Percentiles rank a stretch among this genome's conserved stretches.
phyloP scores from a whole-genome alignment of 2,113 vertebrate species.

The Mus pahari region DNA sequence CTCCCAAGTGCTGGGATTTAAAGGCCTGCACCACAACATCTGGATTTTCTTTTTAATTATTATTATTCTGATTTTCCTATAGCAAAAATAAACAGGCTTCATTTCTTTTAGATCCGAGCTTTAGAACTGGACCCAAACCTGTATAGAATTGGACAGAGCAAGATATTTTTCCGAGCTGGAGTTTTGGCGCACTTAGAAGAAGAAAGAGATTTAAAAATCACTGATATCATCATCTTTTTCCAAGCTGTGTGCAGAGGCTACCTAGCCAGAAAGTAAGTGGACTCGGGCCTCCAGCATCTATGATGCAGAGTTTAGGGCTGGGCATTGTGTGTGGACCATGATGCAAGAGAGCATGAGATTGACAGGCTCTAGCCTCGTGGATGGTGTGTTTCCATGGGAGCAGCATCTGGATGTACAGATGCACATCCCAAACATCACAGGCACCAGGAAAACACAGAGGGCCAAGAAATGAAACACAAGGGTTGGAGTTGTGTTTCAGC shows the following conservation, averaged over 20 bases:
- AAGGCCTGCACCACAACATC: neutral
- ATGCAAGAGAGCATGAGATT: fast-evolving
- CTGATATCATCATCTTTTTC: slow-evolving; percentile 99
- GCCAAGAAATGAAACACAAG: neutral
- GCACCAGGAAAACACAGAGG: neutral
- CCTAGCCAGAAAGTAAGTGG: slow-evolving; percentile 95
- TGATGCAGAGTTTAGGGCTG: neutral
- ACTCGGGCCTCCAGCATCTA: fast-evolving
- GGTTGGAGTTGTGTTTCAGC: neutral
- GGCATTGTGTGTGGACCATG: neutral
- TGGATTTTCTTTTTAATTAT: neutral
- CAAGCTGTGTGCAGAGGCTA: slow-evolving; percentile 98
- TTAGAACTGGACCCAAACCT: slow-evolving; percentile 97
- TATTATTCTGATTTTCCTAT: neutral
- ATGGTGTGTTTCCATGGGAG: neutral
- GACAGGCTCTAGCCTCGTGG: neutral
- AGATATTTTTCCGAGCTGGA: slow-evolving; percentile 99
- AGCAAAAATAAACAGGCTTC: neutral
- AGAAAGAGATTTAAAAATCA: slow-evolving; percentile 98
- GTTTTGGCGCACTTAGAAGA: slow-evolving; percentile 98
- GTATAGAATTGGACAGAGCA: slow-evolving; percentile 99
- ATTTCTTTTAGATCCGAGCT: slow-evolving; percentile 91
- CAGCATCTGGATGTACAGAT: neutral
- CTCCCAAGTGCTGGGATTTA: neutral
- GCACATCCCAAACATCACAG: neutral